Evolutionary conservation across 2,113 vertebrate genomes (phyloP).

Genomic region (Mungos mungo): DNA sequence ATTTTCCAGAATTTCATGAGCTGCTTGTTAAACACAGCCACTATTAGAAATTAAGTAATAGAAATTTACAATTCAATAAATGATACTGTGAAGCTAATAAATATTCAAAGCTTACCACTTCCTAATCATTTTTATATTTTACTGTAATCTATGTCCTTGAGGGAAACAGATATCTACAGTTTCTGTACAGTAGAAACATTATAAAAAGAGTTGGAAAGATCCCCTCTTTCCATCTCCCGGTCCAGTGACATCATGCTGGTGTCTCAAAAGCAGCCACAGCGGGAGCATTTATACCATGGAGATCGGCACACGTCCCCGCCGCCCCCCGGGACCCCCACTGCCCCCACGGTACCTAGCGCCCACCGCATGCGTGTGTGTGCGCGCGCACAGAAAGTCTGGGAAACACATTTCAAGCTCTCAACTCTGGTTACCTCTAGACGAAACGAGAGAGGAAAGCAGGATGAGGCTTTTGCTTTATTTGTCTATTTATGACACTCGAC

Average conservation of each 20-base stretch:
- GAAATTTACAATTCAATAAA: background rate
- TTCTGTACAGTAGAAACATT: background rate
- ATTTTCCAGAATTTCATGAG: background rate
- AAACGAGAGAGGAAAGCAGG: background rate
- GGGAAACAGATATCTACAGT: fast-evolving
- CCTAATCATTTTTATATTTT: background rate
- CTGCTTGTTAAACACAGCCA: background rate
- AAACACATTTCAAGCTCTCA: background rate
- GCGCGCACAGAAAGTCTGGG: no score
- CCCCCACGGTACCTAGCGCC: fast-evolving
- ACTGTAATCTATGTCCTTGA: background rate
- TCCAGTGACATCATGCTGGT: fast-evolving
- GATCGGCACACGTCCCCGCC: fast-evolving
- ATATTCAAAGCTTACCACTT: background rate
- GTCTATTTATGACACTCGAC: background rate
- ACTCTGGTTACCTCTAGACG: background rate
- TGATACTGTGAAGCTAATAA: background rate
- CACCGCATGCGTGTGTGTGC: fast-evolving
- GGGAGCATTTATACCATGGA: background rate
- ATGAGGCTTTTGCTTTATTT: background rate
- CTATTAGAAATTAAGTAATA: background rate
- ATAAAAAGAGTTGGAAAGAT: fast-evolving
- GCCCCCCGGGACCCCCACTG: no score
- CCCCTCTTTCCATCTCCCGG: background rate
- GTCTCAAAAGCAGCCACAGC: fast-evolving